Conservation (phyloP, 2,888 invertebrate genomes). For the Anodontia alba region DNA sequence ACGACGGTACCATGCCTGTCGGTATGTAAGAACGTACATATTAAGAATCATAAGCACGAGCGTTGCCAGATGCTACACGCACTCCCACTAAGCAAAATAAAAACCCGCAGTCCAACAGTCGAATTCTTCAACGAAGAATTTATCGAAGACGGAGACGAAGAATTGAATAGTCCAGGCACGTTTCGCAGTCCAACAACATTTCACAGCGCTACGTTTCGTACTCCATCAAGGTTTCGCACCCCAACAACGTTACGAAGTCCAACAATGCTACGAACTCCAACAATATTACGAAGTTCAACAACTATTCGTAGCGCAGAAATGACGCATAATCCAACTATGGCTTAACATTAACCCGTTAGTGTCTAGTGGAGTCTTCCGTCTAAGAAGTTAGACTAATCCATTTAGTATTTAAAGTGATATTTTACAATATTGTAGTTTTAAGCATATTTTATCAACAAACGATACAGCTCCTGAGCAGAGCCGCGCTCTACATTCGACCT, state of each 20-base stretch:
- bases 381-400: no score
- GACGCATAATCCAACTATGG: neutral
- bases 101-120: slow-evolving; percentile 5
- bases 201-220: neutral
- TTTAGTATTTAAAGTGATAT: no score
- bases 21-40: slow-evolving; percentile 40
- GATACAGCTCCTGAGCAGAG: no score
- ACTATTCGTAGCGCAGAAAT: neutral
- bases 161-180: neutral
- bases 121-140: neutral
- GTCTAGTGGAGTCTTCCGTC: no score
- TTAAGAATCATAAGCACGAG: slow-evolving; percentile 55
- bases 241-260: neutral
- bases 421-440: no score
- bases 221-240: neutral
- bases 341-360: no score
- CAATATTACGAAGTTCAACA: neutral
- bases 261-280: neutral
- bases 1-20: slow-evolving; percentile 53
- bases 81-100: slow-evolving; percentile 50
- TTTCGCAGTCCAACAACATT: neutral
- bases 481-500: no score
- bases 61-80: slow-evolving; percentile 53
- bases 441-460: no score
- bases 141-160: neutral